These are phyloP conservation scores for Spongilla lacustris DNA, from an alignment of 37 sponge, comb jelly and placozoan genomes.

Conservation along the genomic window DNA sequence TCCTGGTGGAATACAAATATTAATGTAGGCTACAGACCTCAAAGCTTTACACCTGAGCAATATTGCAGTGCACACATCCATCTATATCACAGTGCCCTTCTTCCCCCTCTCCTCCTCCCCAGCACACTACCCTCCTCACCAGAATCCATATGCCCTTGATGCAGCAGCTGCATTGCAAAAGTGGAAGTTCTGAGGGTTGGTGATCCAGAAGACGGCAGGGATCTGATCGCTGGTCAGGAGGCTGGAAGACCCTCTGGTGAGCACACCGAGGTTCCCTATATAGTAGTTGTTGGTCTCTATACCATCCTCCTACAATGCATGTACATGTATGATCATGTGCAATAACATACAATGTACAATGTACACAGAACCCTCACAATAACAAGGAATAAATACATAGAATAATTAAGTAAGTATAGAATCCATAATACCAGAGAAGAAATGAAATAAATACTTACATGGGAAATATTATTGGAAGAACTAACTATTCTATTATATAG, in stretches of 20 bases:
- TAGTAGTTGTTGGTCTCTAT: constrained; percentile 83
- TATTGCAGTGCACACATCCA: too few species aligned
- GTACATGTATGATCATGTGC: not conserved
- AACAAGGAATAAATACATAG: too few species aligned
- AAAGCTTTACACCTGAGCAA: too few species aligned
- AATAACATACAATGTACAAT: not conserved
- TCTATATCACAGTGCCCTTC: not conserved
- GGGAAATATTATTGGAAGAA: too few species aligned
- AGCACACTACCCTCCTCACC: constrained; percentile 26
- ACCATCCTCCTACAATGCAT: constrained; percentile 83
- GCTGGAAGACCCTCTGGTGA: constrained; percentile 79
- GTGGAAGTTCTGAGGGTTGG: constrained; percentile 85
- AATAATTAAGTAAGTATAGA: too few species aligned
- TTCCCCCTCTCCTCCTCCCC: not conserved
- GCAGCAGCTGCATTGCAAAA: constrained; percentile 87
- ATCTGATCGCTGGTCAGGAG: constrained; percentile 91
- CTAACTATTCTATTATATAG: too few species aligned
- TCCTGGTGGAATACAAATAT: too few species aligned
- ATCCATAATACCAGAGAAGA: too few species aligned
- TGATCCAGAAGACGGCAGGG: constrained; percentile 93
- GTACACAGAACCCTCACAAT: too few species aligned
- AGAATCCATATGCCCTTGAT: constrained; percentile 86
- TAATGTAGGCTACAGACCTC: too few species aligned
- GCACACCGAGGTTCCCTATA: constrained; percentile 75
- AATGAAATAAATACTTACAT: too few species aligned